These are phyloP conservation scores for Gryon sp. DNA, from an alignment of 1,140 invertebrate genomes.

Conservation along the genomic window DNA sequence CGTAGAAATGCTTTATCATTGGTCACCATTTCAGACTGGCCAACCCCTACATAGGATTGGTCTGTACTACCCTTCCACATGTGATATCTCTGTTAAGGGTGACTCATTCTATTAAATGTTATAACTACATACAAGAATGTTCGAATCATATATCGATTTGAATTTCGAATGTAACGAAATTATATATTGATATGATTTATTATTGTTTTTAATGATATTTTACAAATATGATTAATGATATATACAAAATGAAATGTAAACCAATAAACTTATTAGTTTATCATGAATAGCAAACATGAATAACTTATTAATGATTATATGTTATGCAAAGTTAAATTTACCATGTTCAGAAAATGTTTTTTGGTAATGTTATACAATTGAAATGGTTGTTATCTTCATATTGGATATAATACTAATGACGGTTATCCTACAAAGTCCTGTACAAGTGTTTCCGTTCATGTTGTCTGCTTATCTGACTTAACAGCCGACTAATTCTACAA, in stretches of 20 bases:
- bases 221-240: no score
- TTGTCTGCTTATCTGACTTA: conserved; percentile 78
- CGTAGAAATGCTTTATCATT: conserved; percentile 72
- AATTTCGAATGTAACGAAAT: no score
- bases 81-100: conserved; percentile 73
- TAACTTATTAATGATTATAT: no score
- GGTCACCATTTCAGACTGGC: conserved; percentile 74
- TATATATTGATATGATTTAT: no score
- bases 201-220: no score
- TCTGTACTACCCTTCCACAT: conserved; percentile 71
- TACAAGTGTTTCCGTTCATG: conserved; percentile 76
- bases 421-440: conserved; percentile 64
- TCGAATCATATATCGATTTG: no score
- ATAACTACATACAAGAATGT: neutral
- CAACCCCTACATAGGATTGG: conserved; percentile 75
- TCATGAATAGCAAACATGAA: no score
- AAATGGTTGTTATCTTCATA: neutral
- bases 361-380: no score
- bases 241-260: no score
- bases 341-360: no score
- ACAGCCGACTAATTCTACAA: conserved; percentile 77
- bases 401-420: conserved; percentile 13
- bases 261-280: no score
- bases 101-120: conserved; percentile 43
- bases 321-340: no score